Evolutionary conservation across 2,888 invertebrate species (phyloP).

Genomic region (Smittia aterrima): DNA sequence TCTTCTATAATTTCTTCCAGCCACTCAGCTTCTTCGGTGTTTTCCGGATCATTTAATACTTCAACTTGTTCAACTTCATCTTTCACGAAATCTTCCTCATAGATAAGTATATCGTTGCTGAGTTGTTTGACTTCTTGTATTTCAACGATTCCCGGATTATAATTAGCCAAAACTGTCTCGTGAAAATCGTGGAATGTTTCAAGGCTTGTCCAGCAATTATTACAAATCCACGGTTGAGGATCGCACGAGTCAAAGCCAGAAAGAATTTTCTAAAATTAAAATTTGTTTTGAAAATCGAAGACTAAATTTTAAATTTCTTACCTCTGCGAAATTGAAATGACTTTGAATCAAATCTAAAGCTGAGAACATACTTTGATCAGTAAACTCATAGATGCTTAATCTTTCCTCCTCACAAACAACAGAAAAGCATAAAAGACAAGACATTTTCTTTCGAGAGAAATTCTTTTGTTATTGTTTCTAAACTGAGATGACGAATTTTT

Average conservation of each 20-base stretch:
- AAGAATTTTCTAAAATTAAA: not conserved
- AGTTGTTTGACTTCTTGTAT: not conserved
- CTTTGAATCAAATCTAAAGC: not conserved
- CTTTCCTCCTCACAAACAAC: not conserved
- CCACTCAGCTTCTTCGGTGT: not conserved
- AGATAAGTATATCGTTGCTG: not conserved
- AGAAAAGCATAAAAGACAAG: not conserved
- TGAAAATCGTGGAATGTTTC: constrained; percentile 17
- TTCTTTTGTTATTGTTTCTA: no score
- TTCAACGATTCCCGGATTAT: not conserved
- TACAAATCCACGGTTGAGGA: not conserved
- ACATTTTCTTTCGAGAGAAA: no score
- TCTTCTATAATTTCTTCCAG: not conserved
- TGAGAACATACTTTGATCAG: not conserved
- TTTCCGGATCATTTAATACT: not conserved
- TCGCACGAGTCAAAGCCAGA: not conserved
- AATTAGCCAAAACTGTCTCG: not conserved
- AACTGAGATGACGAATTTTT: no score
- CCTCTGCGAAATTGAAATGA: constrained; percentile 14
- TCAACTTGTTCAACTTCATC: constrained; percentile 1
- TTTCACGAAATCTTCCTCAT: not conserved
- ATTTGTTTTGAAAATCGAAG: no score
- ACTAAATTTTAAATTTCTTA: not conserved
- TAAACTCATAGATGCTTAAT: not conserved
- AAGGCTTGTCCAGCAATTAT: not conserved